Evolutionary conservation across 2,888 invertebrate species (phyloP), one percentile per base, ranked within the genome.

Genomic region (Macaria notata): DNA sequence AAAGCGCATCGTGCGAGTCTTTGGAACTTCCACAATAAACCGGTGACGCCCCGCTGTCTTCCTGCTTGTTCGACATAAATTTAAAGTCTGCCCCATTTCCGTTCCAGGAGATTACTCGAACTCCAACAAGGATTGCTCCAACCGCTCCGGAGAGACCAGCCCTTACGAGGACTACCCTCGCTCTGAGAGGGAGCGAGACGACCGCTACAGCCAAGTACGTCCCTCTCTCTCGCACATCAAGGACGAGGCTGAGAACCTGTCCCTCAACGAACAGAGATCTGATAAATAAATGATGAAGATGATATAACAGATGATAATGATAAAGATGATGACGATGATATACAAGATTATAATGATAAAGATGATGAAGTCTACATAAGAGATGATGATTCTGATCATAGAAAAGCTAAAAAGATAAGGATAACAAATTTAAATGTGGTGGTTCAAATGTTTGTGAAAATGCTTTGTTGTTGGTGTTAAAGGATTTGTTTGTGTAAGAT

Each of bases 211-310:
- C 42, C 42, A 43, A 9, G 49, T 49, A 8, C 82, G 90, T n/a
- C 75, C 87, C 31, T 78, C 86, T 53, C 79, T 86, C 65, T 84
- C 88, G 2, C 92, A 88, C 73, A 84, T 88, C 68, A 88, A 91
- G 62, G 92, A 92, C 59, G 92, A 92, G 68, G 92, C 92, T 0
- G 92, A 92, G 61, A 92, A 92, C 70, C 75, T 92, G 5, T 92
- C 92, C 4, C 84, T 92, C 54, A 92, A 92, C 72, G 90, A 90
- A 71, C 89, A 90, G 68, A 86, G 91, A 82, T 86, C 86, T 81
- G 91, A 91, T 66, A 91, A 90, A 74, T 90, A 88, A 9, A 36
- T 31, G 42, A 19, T 49, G 31, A 8, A 9, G 50, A 3, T 49
- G 29, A 38, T 39, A 6, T 1, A 8, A 31, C 0, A 42, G 29